Evolutionary conservation across 2,113 vertebrate genomes (phyloP).

Genomic region (Telmatochromis sp.): DNA sequence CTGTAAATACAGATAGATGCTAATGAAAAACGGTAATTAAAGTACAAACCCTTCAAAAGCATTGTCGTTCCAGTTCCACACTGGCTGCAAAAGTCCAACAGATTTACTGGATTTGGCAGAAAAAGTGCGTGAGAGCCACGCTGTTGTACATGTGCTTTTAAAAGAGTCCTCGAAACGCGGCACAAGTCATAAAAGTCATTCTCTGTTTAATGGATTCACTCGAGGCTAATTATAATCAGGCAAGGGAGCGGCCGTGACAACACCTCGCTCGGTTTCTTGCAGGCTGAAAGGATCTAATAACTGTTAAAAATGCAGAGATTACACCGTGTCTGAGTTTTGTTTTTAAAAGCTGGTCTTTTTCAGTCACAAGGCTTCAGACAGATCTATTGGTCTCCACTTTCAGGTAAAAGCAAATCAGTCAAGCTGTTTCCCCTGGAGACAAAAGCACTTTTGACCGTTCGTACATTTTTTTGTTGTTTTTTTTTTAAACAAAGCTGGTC

Average conservation of each 20-base stretch:
- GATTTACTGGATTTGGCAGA: neutral
- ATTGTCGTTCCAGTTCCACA: neutral
- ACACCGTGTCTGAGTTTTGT: fast-evolving
- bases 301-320: neutral
- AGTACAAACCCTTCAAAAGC: neutral
- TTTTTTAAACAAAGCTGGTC: neutral
- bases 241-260: neutral
- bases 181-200: neutral
- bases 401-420: neutral
- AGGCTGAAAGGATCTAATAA: neutral
- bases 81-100: neutral
- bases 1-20: neutral
- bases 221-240: neutral
- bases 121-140: neutral
- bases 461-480: neutral
- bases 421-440: neutral
- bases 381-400: neutral
- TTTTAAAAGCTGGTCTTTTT: neutral
- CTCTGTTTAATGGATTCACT: neutral
- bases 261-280: neutral
- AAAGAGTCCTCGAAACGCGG: neutral
- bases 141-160: neutral
- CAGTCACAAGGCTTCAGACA: neutral
- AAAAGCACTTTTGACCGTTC: neutral
- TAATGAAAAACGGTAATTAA: neutral